Conservation (phyloP, 2,113 vertebrate species). For the Dicerorhinus sumatrensis region DNA sequence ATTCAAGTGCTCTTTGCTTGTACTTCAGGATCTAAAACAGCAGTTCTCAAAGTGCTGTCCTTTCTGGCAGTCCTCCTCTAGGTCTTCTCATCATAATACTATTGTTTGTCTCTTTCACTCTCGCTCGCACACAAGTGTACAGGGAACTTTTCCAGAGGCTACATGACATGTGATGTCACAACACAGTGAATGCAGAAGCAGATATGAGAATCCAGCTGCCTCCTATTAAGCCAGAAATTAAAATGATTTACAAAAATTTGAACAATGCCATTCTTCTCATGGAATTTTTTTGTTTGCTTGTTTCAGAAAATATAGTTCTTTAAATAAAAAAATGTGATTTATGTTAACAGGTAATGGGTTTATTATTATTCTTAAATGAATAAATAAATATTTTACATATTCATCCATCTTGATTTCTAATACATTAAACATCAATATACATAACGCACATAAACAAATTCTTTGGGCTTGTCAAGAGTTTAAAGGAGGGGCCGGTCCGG, state of each 20-base stretch:
- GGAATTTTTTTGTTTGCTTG: not conserved
- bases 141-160: not conserved
- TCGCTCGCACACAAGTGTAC: not conserved
- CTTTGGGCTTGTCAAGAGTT: not conserved
- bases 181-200: not conserved
- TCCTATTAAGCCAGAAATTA: not conserved
- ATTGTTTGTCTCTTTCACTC: not conserved
- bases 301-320: not conserved
- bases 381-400: not conserved
- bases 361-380: not conserved
- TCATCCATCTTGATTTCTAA: slow-evolving; percentile 42
- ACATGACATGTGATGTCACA: not conserved
- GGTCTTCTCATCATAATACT: not conserved
- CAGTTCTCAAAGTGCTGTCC: not conserved
- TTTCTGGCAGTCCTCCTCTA: not conserved
- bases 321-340: not conserved
- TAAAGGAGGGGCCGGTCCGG: not conserved
- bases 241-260: not conserved
- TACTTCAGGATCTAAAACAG: not conserved
- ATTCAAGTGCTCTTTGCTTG: not conserved
- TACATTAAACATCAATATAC: not conserved
- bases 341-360: not conserved
- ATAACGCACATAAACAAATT: not conserved
- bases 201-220: not conserved
- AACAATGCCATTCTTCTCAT: not conserved